Base-by-base conservation (phyloP, 2,888 invertebrate genomes). In the Beris chalybata region DNA sequence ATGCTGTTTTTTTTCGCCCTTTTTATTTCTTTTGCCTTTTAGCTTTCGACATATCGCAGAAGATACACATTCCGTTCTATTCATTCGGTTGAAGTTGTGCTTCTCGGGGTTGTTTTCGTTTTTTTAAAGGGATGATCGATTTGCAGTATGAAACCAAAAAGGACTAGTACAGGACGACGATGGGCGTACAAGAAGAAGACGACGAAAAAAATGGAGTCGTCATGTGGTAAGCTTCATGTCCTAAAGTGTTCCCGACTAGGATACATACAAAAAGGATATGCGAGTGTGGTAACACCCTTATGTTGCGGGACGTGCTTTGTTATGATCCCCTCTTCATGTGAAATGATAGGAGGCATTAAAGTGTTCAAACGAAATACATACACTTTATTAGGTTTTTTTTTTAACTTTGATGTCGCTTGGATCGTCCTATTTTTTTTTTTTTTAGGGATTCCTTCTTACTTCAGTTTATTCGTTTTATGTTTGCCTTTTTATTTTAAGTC, bases 301-400 rank as follows among this genome's bases (percentile, higher is more conserved):
- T 3, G 52, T 52, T 38, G 38, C 38, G 5, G 53, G 13, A 54
- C 64, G 64, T 64, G 53, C 54, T 64, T 64, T 64, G 54, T 64
- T 64, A 64, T 64, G n/a, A 54, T 64, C 54, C 64, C 5, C 32
- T 29, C 44, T 7, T 47, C 44, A 22, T 44, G 11, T 15, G 64
- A 30, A 11, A 53, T 5, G 52, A 52, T 5, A n/a, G 44, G 13
- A 43, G 29, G 48, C 13, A 64, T 64, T 43, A 64, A 54, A 64
- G 43, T 64, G 44, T 45, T 13, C 29, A 54, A 53, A 53, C 45
- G 54, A 53, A 58, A 64, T 11, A 52, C 64, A 48, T 54, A 50
- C 38, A 64, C 53, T 64, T 64, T 64, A 64, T 64, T 64, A 64
- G 54, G 54, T 64, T 61, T 29, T n/a, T 29, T n/a, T n/a, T n/a